Evolutionary conservation across 2,797 vertebrate genomes (phyloP).

Genomic region (Epinephelus awoara): DNA sequence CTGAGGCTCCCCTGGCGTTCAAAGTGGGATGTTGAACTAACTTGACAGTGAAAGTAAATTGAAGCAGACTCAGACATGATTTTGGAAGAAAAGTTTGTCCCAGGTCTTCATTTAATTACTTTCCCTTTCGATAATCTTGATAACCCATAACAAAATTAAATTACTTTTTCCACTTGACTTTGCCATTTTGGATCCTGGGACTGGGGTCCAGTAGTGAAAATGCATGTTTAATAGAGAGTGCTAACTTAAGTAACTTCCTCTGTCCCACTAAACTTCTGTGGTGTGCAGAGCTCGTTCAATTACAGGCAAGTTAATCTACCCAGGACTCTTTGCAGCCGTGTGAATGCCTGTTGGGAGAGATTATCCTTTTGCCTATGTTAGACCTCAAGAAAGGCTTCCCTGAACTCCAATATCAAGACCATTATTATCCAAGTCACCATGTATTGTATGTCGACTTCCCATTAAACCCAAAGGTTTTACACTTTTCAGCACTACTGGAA

Average conservation of each 20-base stretch:
- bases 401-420: slow-evolving; percentile 34
- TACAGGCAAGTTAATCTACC: slow-evolving; percentile 38
- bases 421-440: slow-evolving; percentile 22
- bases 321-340: slow-evolving; percentile 20
- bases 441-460: slow-evolving; percentile 4
- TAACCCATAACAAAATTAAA: slow-evolving; percentile 72
- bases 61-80: slow-evolving; percentile 55
- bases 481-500: slow-evolving; percentile 14
- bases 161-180: slow-evolving; percentile 72
- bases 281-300: slow-evolving; percentile 50
- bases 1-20: slow-evolving; percentile 26
- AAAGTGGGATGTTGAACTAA: slow-evolving; percentile 65
- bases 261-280: slow-evolving; percentile 34
- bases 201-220: slow-evolving; percentile 43
- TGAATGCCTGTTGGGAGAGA: slow-evolving; percentile 43
- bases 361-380: slow-evolving; percentile 33
- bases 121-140: slow-evolving; percentile 68
- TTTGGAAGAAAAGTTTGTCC: slow-evolving; percentile 60
- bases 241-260: slow-evolving; percentile 33
- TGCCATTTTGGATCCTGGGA: slow-evolving; percentile 60
- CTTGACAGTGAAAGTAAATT: slow-evolving; percentile 66
- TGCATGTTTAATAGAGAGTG: slow-evolving; percentile 49
- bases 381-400: slow-evolving; percentile 27
- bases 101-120: slow-evolving; percentile 72
- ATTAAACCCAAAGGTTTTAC: slow-evolving; percentile 41